A percentile compares a stretch with the other conserved stretches of the same genome.
Evolutionary conservation across 2,797 vertebrate genomes (phyloP).

Genomic region (Chelon labrosus): DNA sequence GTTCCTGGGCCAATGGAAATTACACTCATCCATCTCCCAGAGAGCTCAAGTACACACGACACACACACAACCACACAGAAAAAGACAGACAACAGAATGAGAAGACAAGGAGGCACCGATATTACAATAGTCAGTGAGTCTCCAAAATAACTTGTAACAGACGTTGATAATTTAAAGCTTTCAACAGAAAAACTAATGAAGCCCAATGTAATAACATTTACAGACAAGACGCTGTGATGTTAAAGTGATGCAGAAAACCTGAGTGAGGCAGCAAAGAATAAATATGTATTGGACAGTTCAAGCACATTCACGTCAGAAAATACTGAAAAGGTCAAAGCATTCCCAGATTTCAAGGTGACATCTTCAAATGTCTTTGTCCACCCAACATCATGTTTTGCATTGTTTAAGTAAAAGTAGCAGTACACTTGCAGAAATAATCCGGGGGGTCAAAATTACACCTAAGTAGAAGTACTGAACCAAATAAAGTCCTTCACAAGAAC

Average conservation of each 20-base stretch:
- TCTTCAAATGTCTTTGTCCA: neutral
- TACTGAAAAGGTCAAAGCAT: no score
- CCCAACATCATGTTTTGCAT: neutral
- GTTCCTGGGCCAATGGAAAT: conserved; percentile 85
- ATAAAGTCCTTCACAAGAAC: neutral
- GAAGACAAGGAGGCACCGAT: conserved; percentile 6
- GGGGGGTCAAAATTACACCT: neutral
- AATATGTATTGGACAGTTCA: neutral
- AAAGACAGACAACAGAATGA: conserved; percentile 13
- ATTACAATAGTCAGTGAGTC: conserved; percentile 11
- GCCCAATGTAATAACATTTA: conserved; percentile 3
- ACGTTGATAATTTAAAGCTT: neutral
- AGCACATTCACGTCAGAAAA: neutral
- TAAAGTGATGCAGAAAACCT: neutral
- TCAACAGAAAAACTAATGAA: conserved; percentile 18
- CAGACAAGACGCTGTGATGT: conserved; percentile 3
- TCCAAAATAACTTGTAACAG: conserved; percentile 14
- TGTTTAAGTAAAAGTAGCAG: neutral
- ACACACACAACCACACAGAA: neutral
- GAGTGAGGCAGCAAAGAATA: neutral
- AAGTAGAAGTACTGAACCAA: neutral
- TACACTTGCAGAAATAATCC: neutral
- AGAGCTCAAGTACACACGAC: conserved; percentile 17
- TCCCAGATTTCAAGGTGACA: neutral
- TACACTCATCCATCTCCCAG: conserved; percentile 88